Percentiles rank a stretch among this genome's conserved stretches.
Evolutionary conservation across 2,888 invertebrate genomes (phyloP).

Genomic region (Augochlorella aurata): DNA sequence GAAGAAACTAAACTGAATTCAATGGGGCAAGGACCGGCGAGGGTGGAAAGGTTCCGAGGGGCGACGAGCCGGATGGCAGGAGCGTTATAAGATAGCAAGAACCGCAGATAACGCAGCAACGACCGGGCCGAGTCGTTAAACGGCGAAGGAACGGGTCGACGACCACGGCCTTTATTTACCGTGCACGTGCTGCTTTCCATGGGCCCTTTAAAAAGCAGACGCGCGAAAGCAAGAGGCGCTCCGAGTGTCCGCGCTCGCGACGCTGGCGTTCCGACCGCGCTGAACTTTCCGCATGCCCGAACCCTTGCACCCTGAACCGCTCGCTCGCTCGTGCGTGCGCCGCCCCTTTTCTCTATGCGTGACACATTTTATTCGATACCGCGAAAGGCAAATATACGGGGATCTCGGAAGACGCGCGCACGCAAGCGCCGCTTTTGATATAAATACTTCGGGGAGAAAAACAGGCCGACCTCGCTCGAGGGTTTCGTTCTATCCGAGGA

Average conservation of each 20-base stretch:
- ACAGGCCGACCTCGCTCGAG: slow-evolving; percentile 13
- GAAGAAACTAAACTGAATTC: slow-evolving; percentile 43
- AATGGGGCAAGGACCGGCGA: slow-evolving; percentile 24
- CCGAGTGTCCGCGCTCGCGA: neutral
- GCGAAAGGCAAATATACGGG: slow-evolving; percentile 23
- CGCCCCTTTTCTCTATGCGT: slow-evolving; percentile 16
- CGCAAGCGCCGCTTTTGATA: slow-evolving; percentile 25
- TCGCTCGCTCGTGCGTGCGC: slow-evolving; percentile 38
- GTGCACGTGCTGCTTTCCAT: slow-evolving; percentile 42
- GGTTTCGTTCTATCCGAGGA: slow-evolving; percentile 7
- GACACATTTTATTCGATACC: slow-evolving; percentile 42
- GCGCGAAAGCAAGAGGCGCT: slow-evolving; percentile 44
- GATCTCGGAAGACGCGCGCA: slow-evolving; percentile 29
- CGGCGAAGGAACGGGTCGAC: slow-evolving; percentile 25
- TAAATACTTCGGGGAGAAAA: slow-evolving; percentile 30
- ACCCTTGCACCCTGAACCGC: slow-evolving; percentile 23
- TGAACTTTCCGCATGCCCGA: slow-evolving; percentile 54
- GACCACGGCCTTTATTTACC: slow-evolving; percentile 48
- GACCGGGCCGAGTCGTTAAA: slow-evolving; percentile 22
- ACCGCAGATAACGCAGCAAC: slow-evolving; percentile 34
- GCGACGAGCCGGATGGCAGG: neutral
- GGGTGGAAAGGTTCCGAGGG: slow-evolving; percentile 1
- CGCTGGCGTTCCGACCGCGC: slow-evolving; percentile 44
- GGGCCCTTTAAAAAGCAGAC: slow-evolving; percentile 56
- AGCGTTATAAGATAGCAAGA: neutral